These are phyloP conservation scores for Geophilus truncorum DNA, from an alignment of 2,888 invertebrate genomes.

Conservation along the genomic window DNA sequence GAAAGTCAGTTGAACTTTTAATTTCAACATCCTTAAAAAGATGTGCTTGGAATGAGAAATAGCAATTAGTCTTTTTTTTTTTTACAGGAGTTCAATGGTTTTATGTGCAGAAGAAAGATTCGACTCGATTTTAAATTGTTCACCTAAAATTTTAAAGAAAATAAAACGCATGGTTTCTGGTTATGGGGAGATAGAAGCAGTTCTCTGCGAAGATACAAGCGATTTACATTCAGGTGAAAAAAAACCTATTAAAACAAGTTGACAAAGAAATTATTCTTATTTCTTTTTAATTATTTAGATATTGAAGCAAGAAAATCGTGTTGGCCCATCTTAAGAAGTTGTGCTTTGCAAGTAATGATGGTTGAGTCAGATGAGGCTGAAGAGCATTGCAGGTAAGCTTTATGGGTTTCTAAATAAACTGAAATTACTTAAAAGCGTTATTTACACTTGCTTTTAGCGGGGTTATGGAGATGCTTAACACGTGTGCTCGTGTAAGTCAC, in stretches of 20 bases:
- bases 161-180: not conserved
- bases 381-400: not conserved
- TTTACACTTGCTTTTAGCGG: not conserved
- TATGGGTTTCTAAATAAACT: not conserved
- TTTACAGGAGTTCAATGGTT: not conserved
- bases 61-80: not conserved
- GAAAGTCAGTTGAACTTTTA: not conserved
- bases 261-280: not conserved
- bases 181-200: not conserved
- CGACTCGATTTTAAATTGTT: not conserved
- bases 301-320: not conserved
- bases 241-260: not conserved
- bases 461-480: not conserved
- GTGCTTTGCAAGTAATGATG: not conserved
- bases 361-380: not conserved
- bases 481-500: not conserved
- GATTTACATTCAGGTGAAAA: not conserved
- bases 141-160: not conserved
- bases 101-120: not conserved
- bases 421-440: not conserved
- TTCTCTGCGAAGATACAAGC: not conserved
- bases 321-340: not conserved
- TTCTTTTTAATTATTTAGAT: not conserved
- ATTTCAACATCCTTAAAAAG: not conserved
- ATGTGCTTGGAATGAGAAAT: not conserved